These are phyloP conservation scores for Nomada lathburiana DNA, from an alignment of 2,888 invertebrate species.

Conservation along the genomic window DNA sequence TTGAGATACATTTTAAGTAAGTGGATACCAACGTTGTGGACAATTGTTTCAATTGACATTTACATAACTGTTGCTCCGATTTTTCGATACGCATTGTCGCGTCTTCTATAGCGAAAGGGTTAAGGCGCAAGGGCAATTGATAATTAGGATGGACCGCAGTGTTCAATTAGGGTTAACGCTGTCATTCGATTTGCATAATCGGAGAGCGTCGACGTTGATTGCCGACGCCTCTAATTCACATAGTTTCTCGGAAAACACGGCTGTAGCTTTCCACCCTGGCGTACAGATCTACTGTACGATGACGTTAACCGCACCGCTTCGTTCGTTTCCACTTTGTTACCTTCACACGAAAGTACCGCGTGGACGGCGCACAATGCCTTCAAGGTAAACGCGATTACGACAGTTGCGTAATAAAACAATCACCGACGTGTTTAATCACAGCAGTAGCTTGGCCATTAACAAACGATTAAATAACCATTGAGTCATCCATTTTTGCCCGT, in stretches of 20 bases:
- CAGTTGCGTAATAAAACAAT: neutral
- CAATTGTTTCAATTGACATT: no score
- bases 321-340: neutral
- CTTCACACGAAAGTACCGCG: neutral
- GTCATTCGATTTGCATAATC: slow-evolving; percentile 22
- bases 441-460: neutral
- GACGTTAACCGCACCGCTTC: neutral
- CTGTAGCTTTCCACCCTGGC: neutral
- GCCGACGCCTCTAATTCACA: neutral
- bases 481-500: neutral
- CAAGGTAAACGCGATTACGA: slow-evolving; percentile 11
- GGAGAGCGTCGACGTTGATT: neutral
- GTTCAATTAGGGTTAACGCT: slow-evolving; percentile 9
- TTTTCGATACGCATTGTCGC: no score
- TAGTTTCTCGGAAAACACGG: neutral
- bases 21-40: no score
- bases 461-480: slow-evolving; percentile 1
- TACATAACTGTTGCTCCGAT: no score
- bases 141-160: neutral
- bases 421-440: neutral
- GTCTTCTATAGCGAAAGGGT: no score
- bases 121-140: no score
- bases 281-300: neutral
- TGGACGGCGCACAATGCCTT: neutral
- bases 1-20: no score